These are phyloP conservation scores for Ictalurus furcatus DNA, from an alignment of 2,113 vertebrate genomes.

Conservation along the genomic window DNA sequence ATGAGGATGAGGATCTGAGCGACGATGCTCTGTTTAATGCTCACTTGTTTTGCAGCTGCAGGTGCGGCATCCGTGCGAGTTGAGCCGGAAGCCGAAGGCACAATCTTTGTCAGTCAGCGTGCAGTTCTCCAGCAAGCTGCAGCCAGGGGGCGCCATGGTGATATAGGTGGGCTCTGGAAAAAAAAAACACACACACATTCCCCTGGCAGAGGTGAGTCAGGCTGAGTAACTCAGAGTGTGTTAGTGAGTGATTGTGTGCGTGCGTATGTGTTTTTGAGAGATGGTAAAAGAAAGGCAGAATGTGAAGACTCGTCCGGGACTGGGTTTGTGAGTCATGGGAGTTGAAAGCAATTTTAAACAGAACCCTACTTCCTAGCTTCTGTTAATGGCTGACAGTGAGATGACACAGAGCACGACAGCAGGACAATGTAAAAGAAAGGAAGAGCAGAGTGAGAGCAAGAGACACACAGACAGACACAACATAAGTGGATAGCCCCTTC, in stretches of 20 bases:
- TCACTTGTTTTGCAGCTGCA: conserved; percentile 87
- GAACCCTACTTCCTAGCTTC: conserved; percentile 24
- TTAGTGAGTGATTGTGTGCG: background rate
- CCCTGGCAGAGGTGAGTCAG: conserved; percentile 44
- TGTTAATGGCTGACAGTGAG: conserved; percentile 31
- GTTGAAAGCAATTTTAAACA: conserved; percentile 29
- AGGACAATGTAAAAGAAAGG: background rate
- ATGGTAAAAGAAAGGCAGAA: conserved; percentile 26
- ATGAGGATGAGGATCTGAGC: conserved; percentile 16
- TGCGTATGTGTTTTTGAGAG: background rate
- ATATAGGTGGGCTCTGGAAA: conserved; percentile 84
- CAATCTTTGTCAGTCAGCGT: conserved; percentile 81
- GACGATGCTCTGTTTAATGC: background rate
- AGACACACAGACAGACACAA: background rate
- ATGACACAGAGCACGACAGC: background rate
- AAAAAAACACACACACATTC: conserved; percentile 23
- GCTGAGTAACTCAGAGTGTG: conserved; percentile 29
- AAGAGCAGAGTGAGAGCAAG: background rate
- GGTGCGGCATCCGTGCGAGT: conserved; percentile 78
- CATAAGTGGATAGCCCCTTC: background rate
- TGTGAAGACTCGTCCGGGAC: conserved; percentile 19
- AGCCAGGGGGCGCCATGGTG: conserved; percentile 83
- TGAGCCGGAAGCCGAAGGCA: conserved; percentile 77
- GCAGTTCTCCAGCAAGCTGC: conserved; percentile 79
- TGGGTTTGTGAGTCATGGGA: conserved; percentile 40